Evolutionary conservation across 2,888 invertebrate species (phyloP), one percentile per base, ranked within the genome.

Genomic region (Mechanitis messenoides): DNA sequence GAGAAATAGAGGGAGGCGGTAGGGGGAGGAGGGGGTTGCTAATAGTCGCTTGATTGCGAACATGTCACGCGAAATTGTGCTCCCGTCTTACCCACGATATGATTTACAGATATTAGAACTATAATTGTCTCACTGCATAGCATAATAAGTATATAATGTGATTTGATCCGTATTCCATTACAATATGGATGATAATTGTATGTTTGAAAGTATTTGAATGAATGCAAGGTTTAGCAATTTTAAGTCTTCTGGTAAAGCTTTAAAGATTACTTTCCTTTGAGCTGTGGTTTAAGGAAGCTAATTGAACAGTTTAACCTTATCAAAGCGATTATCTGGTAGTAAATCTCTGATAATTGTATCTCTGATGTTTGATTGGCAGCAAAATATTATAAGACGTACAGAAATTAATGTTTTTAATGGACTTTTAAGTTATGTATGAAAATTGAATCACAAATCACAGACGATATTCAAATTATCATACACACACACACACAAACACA

Each of bases 11-110:
- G 31, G n/a, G 46, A 5, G 20, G 33, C 11, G n/a, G 46, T 45
- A 28, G 53, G 62, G 45, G 63, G 58, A n/a, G 31, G 31, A 6
- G 28, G n/a, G 50, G 50, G 50, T 12, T 12, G 28, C 28, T 28
- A 50, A 50, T 50, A 31, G 50, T 50, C 50, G 50, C 50, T 50
- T 50, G 50, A 50, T 50, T 50, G 59, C 28, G 60, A 58, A 50
- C 68, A 57, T 69, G 71, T 71, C 71, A 68, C 69, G 69, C 69
- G 67, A 70, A 71, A 71, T 72, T 70, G 70, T 74, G 74, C 78
- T 78, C 73, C 79, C 74, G 79, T 73, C 76, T 76, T 77, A 80
- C 78, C 71, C 78, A 75, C 72, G 71, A 74, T 76, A 76, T 77
- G 77, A 77, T 79, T 78, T 77, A 78, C 71, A 71, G 73, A 75